Percentiles rank a stretch among this genome's conserved stretches.
Evolutionary conservation across 2,113 vertebrate species (phyloP).

Genomic region (Lethenteron reissneri): DNA sequence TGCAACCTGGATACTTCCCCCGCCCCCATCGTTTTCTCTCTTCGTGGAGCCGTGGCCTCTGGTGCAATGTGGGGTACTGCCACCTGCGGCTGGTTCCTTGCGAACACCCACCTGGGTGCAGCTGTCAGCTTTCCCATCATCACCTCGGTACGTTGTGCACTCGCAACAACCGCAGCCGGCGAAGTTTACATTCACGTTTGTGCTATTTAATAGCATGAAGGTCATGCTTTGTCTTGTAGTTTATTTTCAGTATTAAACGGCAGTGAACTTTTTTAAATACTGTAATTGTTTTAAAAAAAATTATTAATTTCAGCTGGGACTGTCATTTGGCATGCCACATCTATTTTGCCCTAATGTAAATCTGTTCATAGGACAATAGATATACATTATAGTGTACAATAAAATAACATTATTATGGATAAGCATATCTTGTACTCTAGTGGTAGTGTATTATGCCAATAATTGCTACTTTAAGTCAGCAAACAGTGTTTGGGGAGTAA

Average conservation of each 20-base stretch:
- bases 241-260: background rate
- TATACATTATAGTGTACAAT: slow-evolving; percentile 11
- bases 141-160: slow-evolving; percentile 36
- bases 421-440: slow-evolving; percentile 7
- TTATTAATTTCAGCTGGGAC: too few species aligned
- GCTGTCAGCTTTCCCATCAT: slow-evolving; percentile 55
- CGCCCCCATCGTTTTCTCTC: slow-evolving; percentile 12
- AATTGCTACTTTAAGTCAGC: slow-evolving; percentile 8
- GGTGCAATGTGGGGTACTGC: slow-evolving; percentile 52
- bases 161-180: background rate
- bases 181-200: background rate
- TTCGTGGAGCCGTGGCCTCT: slow-evolving; percentile 36
- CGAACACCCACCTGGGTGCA: slow-evolving; percentile 44
- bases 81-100: slow-evolving; percentile 53
- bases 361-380: slow-evolving; percentile 7
- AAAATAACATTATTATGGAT: background rate
- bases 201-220: background rate
- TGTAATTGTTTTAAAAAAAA: background rate
- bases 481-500: slow-evolving; percentile 6
- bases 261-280: slow-evolving; percentile 11
- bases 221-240: background rate
- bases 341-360: too few species aligned
- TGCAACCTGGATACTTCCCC: background rate
- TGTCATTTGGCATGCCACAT: too few species aligned
- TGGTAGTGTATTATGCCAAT: slow-evolving; percentile 6